A percentile compares a stretch with the other conserved stretches of the same genome.
phyloP scores from a whole-genome alignment of 2,888 invertebrate species.

The Oxycera nigricornis region DNA sequence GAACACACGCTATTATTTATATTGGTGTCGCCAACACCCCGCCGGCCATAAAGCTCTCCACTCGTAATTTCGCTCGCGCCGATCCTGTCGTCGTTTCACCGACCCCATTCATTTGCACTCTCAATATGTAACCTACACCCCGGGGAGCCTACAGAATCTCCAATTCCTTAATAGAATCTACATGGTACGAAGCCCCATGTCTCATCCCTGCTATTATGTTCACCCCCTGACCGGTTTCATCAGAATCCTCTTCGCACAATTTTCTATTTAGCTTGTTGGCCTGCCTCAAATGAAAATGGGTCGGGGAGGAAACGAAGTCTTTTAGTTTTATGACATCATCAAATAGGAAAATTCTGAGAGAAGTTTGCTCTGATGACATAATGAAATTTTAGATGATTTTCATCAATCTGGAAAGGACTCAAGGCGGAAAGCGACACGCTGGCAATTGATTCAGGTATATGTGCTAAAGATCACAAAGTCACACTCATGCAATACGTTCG shows the following conservation, averaged over 20 bases:
- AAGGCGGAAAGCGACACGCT: neutral
- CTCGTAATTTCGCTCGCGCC: neutral
- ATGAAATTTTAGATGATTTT: slow-evolving; percentile 38
- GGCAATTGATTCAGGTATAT: slow-evolving; percentile 11
- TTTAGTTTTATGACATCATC: slow-evolving; percentile 39
- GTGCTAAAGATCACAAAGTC: neutral
- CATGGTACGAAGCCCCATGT: slow-evolving; percentile 17
- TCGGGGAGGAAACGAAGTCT: neutral
- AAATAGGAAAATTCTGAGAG: slow-evolving; percentile 35
- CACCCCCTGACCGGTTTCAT: neutral
- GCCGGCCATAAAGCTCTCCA: neutral
- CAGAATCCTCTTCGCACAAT: neutral
- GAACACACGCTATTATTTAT: neutral
- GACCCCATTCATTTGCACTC: slow-evolving; percentile 1
- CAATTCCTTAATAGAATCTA: slow-evolving; percentile 40
- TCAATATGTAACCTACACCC: slow-evolving; percentile 21
- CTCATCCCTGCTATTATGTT: neutral
- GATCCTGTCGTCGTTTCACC: neutral
- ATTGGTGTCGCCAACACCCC: neutral
- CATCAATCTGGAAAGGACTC: slow-evolving; percentile 30
- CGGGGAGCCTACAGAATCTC: slow-evolving; percentile 33
- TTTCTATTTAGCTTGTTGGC: neutral
- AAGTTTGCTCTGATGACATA: slow-evolving; percentile 32
- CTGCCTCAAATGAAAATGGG: neutral
- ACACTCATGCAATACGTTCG: neutral